Evolutionary conservation across 2,888 invertebrate genomes (phyloP), one percentile per base, ranked within the genome.

Genomic region (Perizoma affinitatum): DNA sequence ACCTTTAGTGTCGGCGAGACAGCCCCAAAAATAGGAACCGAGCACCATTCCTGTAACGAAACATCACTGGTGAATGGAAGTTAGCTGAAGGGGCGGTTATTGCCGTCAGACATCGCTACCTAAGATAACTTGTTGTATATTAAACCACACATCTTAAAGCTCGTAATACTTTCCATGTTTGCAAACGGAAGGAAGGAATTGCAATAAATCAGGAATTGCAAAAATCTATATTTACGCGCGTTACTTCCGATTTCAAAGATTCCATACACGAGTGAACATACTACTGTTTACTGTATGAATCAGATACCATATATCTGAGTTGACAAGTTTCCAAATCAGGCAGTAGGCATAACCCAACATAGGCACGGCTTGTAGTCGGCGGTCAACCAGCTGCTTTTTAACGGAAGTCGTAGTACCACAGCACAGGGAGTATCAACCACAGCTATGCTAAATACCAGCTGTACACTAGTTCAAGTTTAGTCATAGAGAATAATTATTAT

Each of bases 11-110:
- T 96, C 96, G 65, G 96, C 96, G 76, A 96, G 91, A 81, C 96
- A 96, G 51, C 96, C 96, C 96, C 96, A 96, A 86, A 96, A 96
- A 87, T 96, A 96, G 46, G 96, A 96, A 11, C 96, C 96, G 74
- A 96, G 86, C 52, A 96, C 94, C 96, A 96, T 96, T 66, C 96
- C 96, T 96, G 75, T 10, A 22, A 42, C 10, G 4, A 4, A n/a
- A 42, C n/a, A 10, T 8, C 8, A 40, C 40, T 40, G 4, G 9
- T 40, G 7, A 40, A 9, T 40, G 40, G 40, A 40, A 40, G 7
- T 40, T 22, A 22, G 22, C 22, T 1, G 22, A 22, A 22, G 22
- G 22, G 22, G 22, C 22, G 22, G 22, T 3, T 22, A 22, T 22
- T 22, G 22, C 22, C 22, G 22, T 22, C 22, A 22, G 3, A 22